Conservation (phyloP, 2,888 invertebrate species). For the Cosmia trapezina region DNA sequence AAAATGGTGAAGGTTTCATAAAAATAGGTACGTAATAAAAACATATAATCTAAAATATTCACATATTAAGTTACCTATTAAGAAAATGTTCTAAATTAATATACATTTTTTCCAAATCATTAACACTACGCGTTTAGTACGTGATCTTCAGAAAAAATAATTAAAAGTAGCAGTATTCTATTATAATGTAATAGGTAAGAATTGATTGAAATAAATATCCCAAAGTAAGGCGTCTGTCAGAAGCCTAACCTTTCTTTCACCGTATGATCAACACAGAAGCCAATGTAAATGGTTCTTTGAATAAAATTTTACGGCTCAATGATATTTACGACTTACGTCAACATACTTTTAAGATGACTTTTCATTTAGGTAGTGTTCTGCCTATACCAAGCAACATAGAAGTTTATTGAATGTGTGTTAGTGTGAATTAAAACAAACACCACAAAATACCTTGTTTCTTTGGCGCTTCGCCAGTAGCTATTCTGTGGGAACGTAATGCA, state of each 20-base stretch:
- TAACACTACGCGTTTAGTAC: no score
- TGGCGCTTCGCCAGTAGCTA: conserved; percentile 64
- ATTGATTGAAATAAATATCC: neutral
- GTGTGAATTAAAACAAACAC: conserved; percentile 46
- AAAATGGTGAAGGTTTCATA: no score
- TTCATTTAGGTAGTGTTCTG: neutral
- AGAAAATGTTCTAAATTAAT: no score
- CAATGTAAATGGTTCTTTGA: conserved; percentile 15
- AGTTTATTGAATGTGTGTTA: conserved; percentile 17
- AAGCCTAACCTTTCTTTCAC: neutral
- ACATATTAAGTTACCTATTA: no score
- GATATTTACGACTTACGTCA: conserved; percentile 24
- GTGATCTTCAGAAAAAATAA: no score
- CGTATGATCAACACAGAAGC: conserved; percentile 7
- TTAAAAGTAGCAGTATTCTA: no score
- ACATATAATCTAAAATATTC: no score
- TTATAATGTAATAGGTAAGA: no score
- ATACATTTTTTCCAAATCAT: no score
- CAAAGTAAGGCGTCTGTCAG: neutral
- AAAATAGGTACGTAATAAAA: no score
- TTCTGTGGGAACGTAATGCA: conserved; percentile 67
- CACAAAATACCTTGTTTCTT: conserved; percentile 51
- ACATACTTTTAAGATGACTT: conserved; percentile 32
- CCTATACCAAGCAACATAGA: conserved; percentile 7
- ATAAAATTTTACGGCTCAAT: conserved; percentile 14